phyloP scores from a whole-genome alignment of 53 echinoderm and acorn worm genomes.

The Luidia sarsii region DNA sequence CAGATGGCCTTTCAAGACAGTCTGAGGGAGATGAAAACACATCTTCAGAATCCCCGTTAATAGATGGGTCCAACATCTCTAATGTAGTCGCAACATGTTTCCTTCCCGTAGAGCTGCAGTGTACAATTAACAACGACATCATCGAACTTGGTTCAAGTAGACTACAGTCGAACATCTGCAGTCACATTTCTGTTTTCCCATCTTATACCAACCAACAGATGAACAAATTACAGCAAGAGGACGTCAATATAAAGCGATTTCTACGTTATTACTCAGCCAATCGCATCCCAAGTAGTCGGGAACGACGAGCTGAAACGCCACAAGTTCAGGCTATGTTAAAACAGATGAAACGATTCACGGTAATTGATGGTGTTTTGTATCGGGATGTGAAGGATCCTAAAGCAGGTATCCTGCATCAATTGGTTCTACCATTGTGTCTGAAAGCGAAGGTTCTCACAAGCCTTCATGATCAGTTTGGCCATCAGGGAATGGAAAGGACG shows the following conservation, averaged over 20 bases:
- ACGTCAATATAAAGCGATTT: not conserved
- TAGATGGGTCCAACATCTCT: not conserved
- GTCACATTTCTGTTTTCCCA: not conserved
- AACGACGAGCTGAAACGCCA: not conserved
- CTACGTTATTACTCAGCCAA: not conserved
- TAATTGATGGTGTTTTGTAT: not conserved
- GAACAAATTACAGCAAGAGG: not conserved
- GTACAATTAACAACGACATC: not conserved
- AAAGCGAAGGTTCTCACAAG: not conserved
- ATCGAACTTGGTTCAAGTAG: too few relatives aligned
- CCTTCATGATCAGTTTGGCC: conserved; percentile 4
- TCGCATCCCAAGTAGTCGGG: not conserved
- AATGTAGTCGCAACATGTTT: not conserved
- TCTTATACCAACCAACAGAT: not conserved
- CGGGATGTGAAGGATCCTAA: not conserved
- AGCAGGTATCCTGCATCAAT: not conserved
- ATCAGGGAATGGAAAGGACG: not conserved
- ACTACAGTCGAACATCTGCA: not conserved
- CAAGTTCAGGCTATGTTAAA: not conserved
- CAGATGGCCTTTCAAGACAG: conserved; percentile 4
- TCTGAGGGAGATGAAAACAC: too few relatives aligned
- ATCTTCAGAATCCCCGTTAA: not conserved
- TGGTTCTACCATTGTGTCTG: not conserved
- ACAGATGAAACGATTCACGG: not conserved
- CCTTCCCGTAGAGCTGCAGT: not conserved